Evolutionary conservation across 1,140 invertebrate species (phyloP).

Genomic region (Plectrocnemia conspersa): DNA sequence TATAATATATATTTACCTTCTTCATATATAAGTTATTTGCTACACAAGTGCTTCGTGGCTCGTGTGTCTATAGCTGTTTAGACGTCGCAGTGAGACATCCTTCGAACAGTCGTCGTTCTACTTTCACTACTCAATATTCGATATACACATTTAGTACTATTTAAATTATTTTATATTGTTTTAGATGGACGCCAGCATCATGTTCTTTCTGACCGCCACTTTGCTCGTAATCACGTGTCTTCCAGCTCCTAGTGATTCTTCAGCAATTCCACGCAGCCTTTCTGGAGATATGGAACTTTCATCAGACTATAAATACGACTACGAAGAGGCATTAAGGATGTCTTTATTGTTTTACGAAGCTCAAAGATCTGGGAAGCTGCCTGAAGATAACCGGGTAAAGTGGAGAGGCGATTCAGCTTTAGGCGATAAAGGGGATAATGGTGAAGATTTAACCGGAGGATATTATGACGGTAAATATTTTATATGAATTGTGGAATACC

Average conservation of each 20-base stretch:
- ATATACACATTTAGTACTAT: not conserved
- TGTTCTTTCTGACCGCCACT: not conserved
- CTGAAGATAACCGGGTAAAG: conserved; percentile 52
- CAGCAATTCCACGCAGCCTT: conserved; percentile 5
- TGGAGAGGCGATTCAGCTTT: conserved; percentile 60
- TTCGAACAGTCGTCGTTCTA: conserved; percentile 12
- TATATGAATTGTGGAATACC: conserved; percentile 3
- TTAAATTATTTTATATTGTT: not conserved
- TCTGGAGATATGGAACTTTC: conserved; percentile 7
- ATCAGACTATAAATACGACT: conserved; percentile 41
- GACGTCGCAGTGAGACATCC: conserved; percentile 8
- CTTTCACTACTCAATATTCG: conserved; percentile 16
- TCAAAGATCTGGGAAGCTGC: conserved; percentile 60
- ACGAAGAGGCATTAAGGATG: conserved; percentile 49
- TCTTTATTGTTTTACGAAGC: conserved; percentile 64
- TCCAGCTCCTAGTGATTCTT: conserved; percentile 9
- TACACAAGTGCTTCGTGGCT: no score
- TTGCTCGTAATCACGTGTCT: conserved; percentile 4
- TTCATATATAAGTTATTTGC: no score
- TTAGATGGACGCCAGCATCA: not conserved
- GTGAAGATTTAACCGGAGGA: conserved; percentile 60
- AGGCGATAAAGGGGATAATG: conserved; percentile 50
- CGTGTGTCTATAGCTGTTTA: no score
- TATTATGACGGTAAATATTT: conserved; percentile 61
- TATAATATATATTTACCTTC: no score